Evolutionary conservation across 64 coral and sea anemone species (phyloP), one percentile per base, ranked within the genome.

Genomic region (Montipora cactus): DNA sequence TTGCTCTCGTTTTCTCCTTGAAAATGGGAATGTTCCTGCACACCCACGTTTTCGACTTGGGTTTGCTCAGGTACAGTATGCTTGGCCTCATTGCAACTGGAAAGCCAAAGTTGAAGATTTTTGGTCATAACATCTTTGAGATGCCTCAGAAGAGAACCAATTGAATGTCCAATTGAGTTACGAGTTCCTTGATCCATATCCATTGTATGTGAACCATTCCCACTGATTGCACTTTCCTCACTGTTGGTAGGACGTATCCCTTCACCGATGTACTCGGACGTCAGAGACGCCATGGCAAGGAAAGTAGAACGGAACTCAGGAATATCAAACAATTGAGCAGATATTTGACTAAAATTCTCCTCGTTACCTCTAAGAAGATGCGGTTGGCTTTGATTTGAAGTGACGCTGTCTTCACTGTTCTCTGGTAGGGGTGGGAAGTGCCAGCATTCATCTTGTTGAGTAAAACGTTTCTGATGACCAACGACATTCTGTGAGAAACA

Each of bases 391-490:
- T 57, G 53, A 57, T 0, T 8, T 11, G 7, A 6, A 57, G 53
- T 11, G 11, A 57, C 11, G 53, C 11, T 57, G 53, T 57, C 53
- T 11, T 57, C 53, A 11, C 11, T 8, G 53, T 57, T 57, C 11
- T 57, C 53, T 57, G 53, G 53, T 57, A 5, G 46, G 19, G 66
- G 19, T 71, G 82, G 82, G 4, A 86, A 86, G 67, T 86, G 82
- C 82, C 82, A 86, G 44, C 62, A 71, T 86, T 86, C 64, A 20
- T 86, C 45, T 86, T 86, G 45, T 9, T 52, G 19, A 3, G 46
- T 8, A 13, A 44, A 0, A 48, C 10, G 8, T 13, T 18, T 7
- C 18, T 49, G 16, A 1, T 70, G 1, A 20, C 37, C 37, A 37
- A 37, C 37, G 37, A 37, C 37, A 37, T 37, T 37, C 37, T 37